A percentile compares a stretch with the other conserved stretches of the same genome.
These are phyloP conservation scores for Erebia epiphron DNA, from an alignment of 2,888 invertebrate genomes.

Conservation along the genomic window DNA sequence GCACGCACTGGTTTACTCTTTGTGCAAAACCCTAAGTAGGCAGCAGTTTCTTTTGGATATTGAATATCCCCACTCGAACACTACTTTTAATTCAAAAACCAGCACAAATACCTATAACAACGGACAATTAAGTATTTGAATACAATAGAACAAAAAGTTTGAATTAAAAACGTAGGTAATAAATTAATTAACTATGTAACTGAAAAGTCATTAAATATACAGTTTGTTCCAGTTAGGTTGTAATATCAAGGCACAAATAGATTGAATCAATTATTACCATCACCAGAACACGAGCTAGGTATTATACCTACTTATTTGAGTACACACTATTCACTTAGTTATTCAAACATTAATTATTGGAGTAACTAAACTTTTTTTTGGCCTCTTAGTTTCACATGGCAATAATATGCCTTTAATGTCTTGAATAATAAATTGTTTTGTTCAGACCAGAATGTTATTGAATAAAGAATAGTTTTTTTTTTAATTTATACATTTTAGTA, in stretches of 20 bases:
- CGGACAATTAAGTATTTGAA: not conserved
- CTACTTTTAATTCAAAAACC: too few species aligned
- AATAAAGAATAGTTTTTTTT: too few species aligned
- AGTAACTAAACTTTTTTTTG: not conserved
- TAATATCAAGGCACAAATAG: slow-evolving; percentile 9
- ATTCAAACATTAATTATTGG: not conserved
- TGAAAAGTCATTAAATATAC: not conserved
- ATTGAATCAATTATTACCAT: slow-evolving; percentile 19
- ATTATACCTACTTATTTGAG: slow-evolving; percentile 3
- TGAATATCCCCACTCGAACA: too few species aligned
- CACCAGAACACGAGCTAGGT: slow-evolving; percentile 9
- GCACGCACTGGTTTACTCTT: not conserved
- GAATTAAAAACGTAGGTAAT: not conserved
- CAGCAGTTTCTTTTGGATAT: too few species aligned
- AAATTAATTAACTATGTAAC: not conserved
- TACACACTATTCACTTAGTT: not conserved
- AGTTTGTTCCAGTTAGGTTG: not conserved
- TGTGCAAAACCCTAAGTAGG: not conserved
- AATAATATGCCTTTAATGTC: not conserved
- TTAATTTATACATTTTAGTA: not conserved
- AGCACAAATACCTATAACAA: not conserved
- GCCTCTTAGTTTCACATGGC: not conserved
- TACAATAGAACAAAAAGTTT: slow-evolving; percentile 8
- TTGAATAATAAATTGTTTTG: not conserved
- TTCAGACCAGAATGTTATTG: too few species aligned